These are phyloP conservation scores for Homarus americanus DNA, from an alignment of 1,140 invertebrate genomes.

Conservation along the genomic window DNA sequence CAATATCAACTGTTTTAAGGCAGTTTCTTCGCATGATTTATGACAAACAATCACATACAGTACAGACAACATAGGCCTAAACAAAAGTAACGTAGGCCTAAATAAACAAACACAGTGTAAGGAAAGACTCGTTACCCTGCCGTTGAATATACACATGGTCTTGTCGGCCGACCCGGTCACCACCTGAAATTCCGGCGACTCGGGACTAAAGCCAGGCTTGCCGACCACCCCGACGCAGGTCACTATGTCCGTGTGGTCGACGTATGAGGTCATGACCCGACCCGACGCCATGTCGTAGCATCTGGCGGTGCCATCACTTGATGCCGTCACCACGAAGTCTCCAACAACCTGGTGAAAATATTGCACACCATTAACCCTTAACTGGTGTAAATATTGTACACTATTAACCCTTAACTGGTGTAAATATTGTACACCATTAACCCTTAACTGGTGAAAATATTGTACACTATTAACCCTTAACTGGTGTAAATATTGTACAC, in stretches of 20 bases:
- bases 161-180: constrained; percentile 72
- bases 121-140: constrained; percentile 50
- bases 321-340: constrained; percentile 59
- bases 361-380: no score
- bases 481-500: no score
- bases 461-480: no score
- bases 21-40: no score
- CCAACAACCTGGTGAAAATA: constrained; percentile 74
- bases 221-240: constrained; percentile 66
- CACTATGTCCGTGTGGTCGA: constrained; percentile 52
- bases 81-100: no score
- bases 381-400: no score
- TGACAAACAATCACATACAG: no score
- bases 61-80: no score
- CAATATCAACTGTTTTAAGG: no score
- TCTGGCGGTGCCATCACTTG: constrained; percentile 69
- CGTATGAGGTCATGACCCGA: constrained; percentile 58
- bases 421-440: no score
- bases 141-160: constrained; percentile 66
- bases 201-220: constrained; percentile 27
- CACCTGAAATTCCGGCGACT: constrained; percentile 50
- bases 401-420: no score
- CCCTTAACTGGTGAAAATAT: no score
- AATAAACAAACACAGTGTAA: not conserved
- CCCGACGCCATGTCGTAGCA: constrained; percentile 64